These are phyloP conservation scores for Aurelia sp. DNA, from an alignment of 30 jellyfish, hydroid and myxozoan species.

Conservation along the genomic window DNA sequence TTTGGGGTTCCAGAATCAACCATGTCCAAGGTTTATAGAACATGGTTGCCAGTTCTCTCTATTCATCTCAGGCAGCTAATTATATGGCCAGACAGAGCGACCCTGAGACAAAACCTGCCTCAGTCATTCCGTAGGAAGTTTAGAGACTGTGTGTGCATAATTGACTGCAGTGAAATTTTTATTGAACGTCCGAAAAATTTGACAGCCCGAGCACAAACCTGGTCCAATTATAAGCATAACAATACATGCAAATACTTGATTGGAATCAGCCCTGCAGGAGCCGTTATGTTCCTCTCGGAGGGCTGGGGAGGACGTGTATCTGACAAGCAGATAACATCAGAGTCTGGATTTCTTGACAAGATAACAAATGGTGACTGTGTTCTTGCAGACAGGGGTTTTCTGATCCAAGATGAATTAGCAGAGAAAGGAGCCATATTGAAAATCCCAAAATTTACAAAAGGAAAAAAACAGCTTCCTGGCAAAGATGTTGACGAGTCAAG, in stretches of 20 bases:
- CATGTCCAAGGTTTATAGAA: slow-evolving; percentile 30
- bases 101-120: slow-evolving; percentile 36
- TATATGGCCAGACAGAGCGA: slow-evolving; percentile 53
- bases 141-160: slow-evolving; percentile 32
- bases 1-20: slow-evolving; percentile 28
- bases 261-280: slow-evolving; percentile 52
- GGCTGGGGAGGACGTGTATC: slow-evolving; percentile 76
- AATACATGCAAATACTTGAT: slow-evolving; percentile 32
- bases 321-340: slow-evolving; percentile 42
- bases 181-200: slow-evolving; percentile 48
- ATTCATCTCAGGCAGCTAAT: slow-evolving; percentile 8
- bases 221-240: slow-evolving; percentile 45
- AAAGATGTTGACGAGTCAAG: slow-evolving; percentile 55
- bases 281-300: slow-evolving; percentile 45
- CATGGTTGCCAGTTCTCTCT: slow-evolving; percentile 46
- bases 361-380: slow-evolving; percentile 57
- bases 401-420: slow-evolving; percentile 62
- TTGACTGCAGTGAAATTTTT: slow-evolving; percentile 51
- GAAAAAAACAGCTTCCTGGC: slow-evolving; percentile 61
- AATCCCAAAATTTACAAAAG: slow-evolving; percentile 68
- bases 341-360: slow-evolving; percentile 58
- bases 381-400: slow-evolving; percentile 68
- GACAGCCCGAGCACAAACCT: slow-evolving; percentile 44
- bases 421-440: slow-evolving; percentile 52
- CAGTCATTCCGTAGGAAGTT: slow-evolving; percentile 21